Evolutionary conservation across 1,140 invertebrate genomes (phyloP).

Genomic region (Mactra quadrangularis): DNA sequence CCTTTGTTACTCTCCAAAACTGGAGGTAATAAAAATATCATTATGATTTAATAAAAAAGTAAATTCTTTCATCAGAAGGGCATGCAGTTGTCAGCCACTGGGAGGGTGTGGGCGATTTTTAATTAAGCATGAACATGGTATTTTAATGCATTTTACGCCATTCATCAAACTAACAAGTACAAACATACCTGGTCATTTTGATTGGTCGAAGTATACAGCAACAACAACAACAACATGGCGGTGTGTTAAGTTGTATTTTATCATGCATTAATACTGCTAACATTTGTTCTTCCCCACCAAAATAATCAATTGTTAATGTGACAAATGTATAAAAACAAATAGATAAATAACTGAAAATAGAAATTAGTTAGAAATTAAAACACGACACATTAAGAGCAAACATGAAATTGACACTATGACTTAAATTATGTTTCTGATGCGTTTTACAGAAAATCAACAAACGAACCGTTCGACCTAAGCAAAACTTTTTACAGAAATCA

Average conservation of each 20-base stretch:
- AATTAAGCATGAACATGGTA: too few species aligned
- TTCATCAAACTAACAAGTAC: too few species aligned
- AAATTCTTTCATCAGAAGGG: too few species aligned
- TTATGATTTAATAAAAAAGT: too few species aligned
- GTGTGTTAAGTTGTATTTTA: constrained; percentile 26
- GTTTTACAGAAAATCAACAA: not conserved
- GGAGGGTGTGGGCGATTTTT: too few species aligned
- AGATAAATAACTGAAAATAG: constrained; percentile 39
- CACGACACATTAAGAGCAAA: not conserved
- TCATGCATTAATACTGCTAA: constrained; percentile 15
- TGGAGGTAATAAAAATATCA: too few species aligned
- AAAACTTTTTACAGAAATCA: too few species aligned
- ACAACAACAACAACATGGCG: constrained; percentile 44
- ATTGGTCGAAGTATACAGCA: constrained; percentile 43
- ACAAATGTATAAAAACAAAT: constrained; percentile 47
- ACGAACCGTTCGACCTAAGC: too few species aligned
- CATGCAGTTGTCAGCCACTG: too few species aligned
- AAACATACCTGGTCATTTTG: constrained; percentile 28
- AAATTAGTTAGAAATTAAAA: not conserved
- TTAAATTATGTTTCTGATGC: not conserved
- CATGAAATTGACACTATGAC: not conserved
- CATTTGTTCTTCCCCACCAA: constrained; percentile 26
- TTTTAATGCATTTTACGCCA: too few species aligned
- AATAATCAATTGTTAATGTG: constrained; percentile 36
- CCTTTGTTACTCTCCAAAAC: too few species aligned